These are phyloP conservation scores for Neomonachus schauinslandi DNA, from an alignment of 2,113 vertebrate species.

Conservation along the genomic window DNA sequence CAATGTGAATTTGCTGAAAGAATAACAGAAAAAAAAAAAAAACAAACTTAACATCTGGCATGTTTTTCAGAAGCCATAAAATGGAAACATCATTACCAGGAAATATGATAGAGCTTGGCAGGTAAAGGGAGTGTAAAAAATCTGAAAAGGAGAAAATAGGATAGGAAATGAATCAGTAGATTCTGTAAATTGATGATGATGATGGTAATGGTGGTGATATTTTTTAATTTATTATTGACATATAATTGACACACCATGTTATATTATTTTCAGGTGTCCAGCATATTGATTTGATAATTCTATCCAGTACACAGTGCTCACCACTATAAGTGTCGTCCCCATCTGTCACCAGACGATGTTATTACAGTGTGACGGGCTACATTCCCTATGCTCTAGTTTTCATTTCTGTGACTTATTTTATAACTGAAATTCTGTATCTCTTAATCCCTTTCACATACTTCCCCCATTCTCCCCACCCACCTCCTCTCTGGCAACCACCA, in stretches of 20 bases:
- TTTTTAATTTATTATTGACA: not conserved
- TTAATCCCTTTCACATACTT: not conserved
- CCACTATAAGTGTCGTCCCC: not conserved
- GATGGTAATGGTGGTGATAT: not conserved
- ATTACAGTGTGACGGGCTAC: not conserved
- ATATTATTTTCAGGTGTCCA: not conserved
- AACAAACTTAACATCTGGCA: constrained; percentile 52
- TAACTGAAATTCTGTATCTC: not conserved
- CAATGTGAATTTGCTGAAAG: constrained; percentile 65
- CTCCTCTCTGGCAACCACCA: not conserved
- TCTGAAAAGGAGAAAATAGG: not conserved
- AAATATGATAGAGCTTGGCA: constrained; percentile 35
- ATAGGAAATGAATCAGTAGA: not conserved
- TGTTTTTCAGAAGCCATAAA: constrained; percentile 57
- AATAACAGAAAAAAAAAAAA: constrained; percentile 44
- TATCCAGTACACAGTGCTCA: not conserved
- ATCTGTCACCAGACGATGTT: not conserved
- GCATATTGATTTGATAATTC: not conserved
- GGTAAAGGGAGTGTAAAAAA: not conserved
- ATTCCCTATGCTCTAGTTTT: not conserved
- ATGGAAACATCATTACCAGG: constrained; percentile 57
- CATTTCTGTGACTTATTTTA: not conserved
- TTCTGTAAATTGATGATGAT: not conserved
- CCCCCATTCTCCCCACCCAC: not conserved
- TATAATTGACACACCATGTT: not conserved